These are phyloP conservation scores for Drosophila percnosoma DNA, from an alignment of 2,888 invertebrate species.

Conservation along the genomic window DNA sequence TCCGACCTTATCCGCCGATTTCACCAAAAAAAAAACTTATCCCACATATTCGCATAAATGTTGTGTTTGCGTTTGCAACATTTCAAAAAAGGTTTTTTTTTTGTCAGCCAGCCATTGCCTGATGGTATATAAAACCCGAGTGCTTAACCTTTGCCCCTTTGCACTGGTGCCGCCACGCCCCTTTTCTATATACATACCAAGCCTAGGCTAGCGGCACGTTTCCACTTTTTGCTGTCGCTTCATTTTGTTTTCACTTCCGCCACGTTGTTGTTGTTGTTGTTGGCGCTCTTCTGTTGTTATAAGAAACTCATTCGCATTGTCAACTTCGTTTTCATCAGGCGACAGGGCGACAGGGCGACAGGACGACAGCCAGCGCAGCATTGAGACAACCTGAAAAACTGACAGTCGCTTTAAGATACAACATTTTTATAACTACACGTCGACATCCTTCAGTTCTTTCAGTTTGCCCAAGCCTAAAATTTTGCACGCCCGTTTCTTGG, in stretches of 20 bases:
- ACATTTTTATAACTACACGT: conserved; percentile 76
- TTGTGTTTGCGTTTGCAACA: conserved; percentile 58
- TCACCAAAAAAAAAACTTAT: conserved; percentile 25
- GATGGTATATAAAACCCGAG: conserved; percentile 43
- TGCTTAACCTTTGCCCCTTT: conserved; percentile 61
- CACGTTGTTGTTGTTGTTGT: conserved; percentile 21
- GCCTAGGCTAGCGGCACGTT: conserved; percentile 65
- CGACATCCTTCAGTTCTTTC: conserved; percentile 48
- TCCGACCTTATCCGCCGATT: neutral
- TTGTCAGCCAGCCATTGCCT: neutral
- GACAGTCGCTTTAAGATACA: conserved; percentile 76
- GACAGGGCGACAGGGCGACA: conserved; percentile 31
- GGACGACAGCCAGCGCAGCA: conserved; percentile 2
- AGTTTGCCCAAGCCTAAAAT: conserved; percentile 37
- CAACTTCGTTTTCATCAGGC: conserved; percentile 78
- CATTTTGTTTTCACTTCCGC: conserved; percentile 70
- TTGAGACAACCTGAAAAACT: conserved; percentile 50
- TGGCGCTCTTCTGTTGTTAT: conserved; percentile 57
- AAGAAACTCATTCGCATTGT: conserved; percentile 80
- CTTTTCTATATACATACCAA: conserved; percentile 8
- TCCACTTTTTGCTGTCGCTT: conserved; percentile 77
- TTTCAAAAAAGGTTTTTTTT: conserved; percentile 41
- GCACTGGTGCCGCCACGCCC: neutral
- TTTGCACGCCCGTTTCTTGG: conserved; percentile 63
- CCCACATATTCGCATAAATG: conserved; percentile 51